Conservation (phyloP, 2,888 invertebrate species). For the Anaspis maculata region DNA sequence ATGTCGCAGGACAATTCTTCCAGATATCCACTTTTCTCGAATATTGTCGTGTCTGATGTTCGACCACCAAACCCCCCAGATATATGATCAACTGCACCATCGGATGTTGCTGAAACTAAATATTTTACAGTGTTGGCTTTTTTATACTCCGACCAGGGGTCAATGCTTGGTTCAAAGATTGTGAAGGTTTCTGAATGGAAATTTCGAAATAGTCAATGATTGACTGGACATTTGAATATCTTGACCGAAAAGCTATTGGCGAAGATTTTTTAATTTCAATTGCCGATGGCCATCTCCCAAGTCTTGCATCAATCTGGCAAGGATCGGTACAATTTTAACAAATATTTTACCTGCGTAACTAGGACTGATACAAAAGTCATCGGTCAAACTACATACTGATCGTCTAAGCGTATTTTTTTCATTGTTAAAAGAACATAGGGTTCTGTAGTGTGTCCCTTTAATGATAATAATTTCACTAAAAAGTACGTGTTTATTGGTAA, state of each 20-base stretch:
- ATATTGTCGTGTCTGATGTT: not conserved
- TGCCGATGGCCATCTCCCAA: constrained; percentile 1
- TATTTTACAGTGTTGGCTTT: constrained; percentile 4
- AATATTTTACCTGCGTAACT: constrained; percentile 6
- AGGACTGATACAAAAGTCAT: constrained; percentile 1
- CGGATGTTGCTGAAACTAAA: constrained; percentile 2
- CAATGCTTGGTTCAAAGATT: constrained; percentile 1
- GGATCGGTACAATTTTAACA: not conserved
- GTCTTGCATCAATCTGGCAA: not conserved
- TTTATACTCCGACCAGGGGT: constrained; percentile 4
- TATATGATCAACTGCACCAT: constrained; percentile 1
- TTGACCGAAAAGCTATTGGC: constrained; percentile 1
- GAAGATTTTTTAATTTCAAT: constrained; percentile 1
- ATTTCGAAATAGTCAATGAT: constrained; percentile 4
- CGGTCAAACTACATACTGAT: not conserved
- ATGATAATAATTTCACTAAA: not conserved
- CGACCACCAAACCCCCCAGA: constrained; percentile 2
- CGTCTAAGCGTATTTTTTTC: not conserved
- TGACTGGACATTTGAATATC: constrained; percentile 1
- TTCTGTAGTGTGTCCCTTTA: not conserved
- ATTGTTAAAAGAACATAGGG: not conserved
- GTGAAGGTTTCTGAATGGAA: constrained; percentile 1
- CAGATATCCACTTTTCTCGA: not conserved
- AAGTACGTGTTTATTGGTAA: not conserved
- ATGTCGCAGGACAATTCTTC: not conserved